phyloP scores from a whole-genome alignment of 2,797 vertebrate species.

The Coendou prehensilis region DNA sequence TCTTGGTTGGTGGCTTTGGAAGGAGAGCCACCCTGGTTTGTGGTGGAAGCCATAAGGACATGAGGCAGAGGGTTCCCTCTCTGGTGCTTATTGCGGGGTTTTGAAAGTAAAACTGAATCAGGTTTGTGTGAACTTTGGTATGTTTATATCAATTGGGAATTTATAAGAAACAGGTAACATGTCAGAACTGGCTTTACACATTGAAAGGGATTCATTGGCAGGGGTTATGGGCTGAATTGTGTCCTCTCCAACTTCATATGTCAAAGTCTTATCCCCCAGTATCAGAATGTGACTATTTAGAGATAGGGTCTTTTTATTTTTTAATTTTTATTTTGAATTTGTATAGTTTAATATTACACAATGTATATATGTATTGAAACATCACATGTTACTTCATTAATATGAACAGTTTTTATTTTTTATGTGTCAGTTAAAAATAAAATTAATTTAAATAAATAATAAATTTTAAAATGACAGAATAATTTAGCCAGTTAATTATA shows the following conservation, averaged over 20 bases:
- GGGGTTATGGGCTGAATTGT: background rate
- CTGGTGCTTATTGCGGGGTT: background rate
- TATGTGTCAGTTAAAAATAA: background rate
- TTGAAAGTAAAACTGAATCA: background rate
- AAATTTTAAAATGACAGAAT: background rate
- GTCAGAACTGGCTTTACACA: slow-evolving; percentile 11
- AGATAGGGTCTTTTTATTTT: background rate
- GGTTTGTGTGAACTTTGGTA: slow-evolving; percentile 45
- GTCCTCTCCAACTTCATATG: background rate
- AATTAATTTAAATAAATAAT: background rate
- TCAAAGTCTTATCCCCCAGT: background rate
- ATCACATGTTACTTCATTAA: background rate
- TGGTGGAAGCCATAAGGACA: background rate
- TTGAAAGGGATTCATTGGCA: background rate
- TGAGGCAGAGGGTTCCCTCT: background rate
- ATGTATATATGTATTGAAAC: background rate
- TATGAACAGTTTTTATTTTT: background rate
- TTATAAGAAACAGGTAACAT: background rate
- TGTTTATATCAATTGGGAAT: background rate
- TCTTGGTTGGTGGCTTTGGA: background rate
- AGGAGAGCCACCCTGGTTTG: background rate
- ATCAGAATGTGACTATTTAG: background rate
- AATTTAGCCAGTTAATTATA: background rate
- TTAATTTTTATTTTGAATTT: background rate
- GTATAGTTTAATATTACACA: background rate